Base-by-base conservation (phyloP, 2,113 vertebrate species). In the Datnioides undecimradiatus region DNA sequence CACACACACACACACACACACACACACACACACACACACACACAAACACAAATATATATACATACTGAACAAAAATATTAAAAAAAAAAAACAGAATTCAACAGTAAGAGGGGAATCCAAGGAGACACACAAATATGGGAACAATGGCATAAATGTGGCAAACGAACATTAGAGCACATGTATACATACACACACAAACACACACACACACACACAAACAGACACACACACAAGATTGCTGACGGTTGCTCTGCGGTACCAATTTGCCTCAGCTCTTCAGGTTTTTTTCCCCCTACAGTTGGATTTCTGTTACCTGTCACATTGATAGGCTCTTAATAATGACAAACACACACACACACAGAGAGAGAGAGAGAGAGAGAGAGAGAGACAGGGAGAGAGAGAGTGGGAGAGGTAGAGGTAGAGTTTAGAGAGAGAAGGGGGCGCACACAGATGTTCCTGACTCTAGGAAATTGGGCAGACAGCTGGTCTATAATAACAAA, bases 401-500 rank as follows among this genome's bases (percentile, higher is more conserved):
- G 3, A 9, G 51, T 3, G 45, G 38, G 7, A 4, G 45, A 51
- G 23, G 38, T 2, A 36, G n/a, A 48, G 43, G 25, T 9, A n/a
- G 51, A 33, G 36, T 14, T 14, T 40, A 6, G 3, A 41, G 41
- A 13, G 45, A 25, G n/a, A 14, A 33, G 27, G 59, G 38, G n/a
- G 62, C 54, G 36, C 55, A 43, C 80, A 68, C 81, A 91, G 80
- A 90, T 90, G 91, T 88, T 87, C 64, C 73, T 52, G 73, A 60
- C 43, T 80, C 17, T 0, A 49, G 43, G 60, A 85, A 86, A 90
- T 71, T 68, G 62, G 48, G 54, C 52, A 68, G 74, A 82, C 87
- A 87, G 75, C 87, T 91, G 92, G 75, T 83, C 76, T 82, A 73
- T 66, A 83, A 88, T 79, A 78, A 78, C 70, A 73, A 68, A 80